Conservation (phyloP, 2,113 vertebrate species). For the Crotalus horridus region DNA sequence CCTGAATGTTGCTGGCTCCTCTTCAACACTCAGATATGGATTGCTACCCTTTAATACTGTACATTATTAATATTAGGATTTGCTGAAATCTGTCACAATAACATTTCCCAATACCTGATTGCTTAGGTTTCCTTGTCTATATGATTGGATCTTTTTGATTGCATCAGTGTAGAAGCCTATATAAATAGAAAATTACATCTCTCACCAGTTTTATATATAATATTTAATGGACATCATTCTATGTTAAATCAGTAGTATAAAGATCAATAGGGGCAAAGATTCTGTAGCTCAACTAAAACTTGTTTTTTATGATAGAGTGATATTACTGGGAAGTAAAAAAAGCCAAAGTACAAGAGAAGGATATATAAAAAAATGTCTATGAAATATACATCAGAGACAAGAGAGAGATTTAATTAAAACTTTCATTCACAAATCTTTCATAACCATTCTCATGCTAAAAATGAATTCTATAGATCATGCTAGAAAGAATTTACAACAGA, state of each 20-base stretch:
- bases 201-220: background rate
- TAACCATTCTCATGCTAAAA: constrained; percentile 33
- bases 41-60: background rate
- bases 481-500: constrained; percentile 12
- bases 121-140: background rate
- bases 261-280: background rate
- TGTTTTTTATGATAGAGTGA: constrained; percentile 36
- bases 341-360: constrained; percentile 48
- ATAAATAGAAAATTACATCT: background rate
- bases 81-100: background rate
- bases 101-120: background rate
- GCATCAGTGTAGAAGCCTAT: background rate
- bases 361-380: constrained; percentile 48
- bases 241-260: background rate
- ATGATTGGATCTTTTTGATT: background rate
- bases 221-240: background rate
- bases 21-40: background rate
- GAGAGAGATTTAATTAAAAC: constrained; percentile 29
- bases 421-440: constrained; percentile 40
- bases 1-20: background rate
- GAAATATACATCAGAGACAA: constrained; percentile 43
- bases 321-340: constrained; percentile 38
- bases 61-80: background rate
- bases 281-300: constrained; percentile 22
- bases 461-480: constrained; percentile 36